phyloP scores from a whole-genome alignment of 2,888 invertebrate species.

The Conops quadrifasciatus region DNA sequence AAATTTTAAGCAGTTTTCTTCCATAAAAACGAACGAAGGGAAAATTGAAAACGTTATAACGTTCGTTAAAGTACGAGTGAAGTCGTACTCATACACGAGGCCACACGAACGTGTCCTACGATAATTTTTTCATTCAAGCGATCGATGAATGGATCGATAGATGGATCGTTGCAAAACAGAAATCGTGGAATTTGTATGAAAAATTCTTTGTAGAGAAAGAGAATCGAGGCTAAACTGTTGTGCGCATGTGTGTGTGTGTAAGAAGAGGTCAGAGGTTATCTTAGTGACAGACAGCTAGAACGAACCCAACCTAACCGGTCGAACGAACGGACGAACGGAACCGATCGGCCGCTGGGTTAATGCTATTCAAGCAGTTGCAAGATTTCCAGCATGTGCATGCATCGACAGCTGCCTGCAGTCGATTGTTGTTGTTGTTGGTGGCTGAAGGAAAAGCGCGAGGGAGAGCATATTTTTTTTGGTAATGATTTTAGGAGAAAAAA shows the following conservation, averaged over 20 bases:
- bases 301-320: too few relatives aligned
- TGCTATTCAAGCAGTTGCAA: too few relatives aligned
- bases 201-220: conserved; percentile 26
- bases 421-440: too few relatives aligned
- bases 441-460: too few relatives aligned
- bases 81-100: too few relatives aligned
- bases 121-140: too few relatives aligned
- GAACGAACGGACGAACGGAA: neutral
- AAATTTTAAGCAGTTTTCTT: conserved; percentile 17
- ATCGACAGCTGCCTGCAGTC: too few relatives aligned
- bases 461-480: neutral
- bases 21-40: conserved; percentile 3
- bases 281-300: conserved; percentile 25
- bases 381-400: neutral
- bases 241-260: conserved; percentile 1
- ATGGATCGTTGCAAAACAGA: neutral
- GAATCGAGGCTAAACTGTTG: neutral
- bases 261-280: conserved; percentile 34
- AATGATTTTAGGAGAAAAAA: too few relatives aligned
- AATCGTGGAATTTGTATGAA: conserved; percentile 29
- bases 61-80: too few relatives aligned
- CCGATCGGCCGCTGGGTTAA: too few relatives aligned
- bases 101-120: too few relatives aligned
- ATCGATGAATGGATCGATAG: neutral
- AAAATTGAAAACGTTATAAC: too few relatives aligned